A percentile compares a stretch with the other conserved stretches of the same genome.
phyloP scores from a whole-genome alignment of 2,888 invertebrate genomes.

The Flexamia atlantica region DNA sequence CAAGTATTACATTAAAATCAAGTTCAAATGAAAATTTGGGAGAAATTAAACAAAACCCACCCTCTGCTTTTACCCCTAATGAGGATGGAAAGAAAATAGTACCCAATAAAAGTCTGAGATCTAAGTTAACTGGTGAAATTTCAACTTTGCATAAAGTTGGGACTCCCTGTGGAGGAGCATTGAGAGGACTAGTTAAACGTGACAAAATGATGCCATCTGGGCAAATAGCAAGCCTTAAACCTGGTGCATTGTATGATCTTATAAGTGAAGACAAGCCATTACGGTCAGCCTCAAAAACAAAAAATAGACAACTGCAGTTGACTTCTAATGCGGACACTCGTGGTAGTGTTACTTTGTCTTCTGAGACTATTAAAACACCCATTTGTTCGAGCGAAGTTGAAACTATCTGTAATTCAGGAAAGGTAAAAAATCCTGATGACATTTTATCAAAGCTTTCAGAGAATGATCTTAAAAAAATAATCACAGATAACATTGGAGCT shows the following conservation, averaged over 20 bases:
- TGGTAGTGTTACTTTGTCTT: neutral
- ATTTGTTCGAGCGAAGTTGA: slow-evolving; percentile 5
- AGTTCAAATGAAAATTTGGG: neutral
- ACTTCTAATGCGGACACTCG: neutral
- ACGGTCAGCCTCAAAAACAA: neutral
- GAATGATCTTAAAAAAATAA: slow-evolving; percentile 55
- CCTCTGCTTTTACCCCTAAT: neutral
- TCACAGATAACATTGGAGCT: slow-evolving; percentile 48
- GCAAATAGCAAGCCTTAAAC: slow-evolving; percentile 56
- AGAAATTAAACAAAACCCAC: neutral
- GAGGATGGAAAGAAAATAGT: neutral
- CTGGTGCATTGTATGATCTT: slow-evolving; percentile 57
- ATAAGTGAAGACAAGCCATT: slow-evolving; percentile 24
- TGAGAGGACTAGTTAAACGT: slow-evolving; percentile 50
- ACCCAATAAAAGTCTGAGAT: slow-evolving; percentile 34
- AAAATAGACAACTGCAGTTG: neutral
- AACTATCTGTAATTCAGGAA: neutral
- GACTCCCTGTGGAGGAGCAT: slow-evolving; percentile 53
- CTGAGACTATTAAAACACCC: neutral
- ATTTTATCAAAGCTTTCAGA: slow-evolving; percentile 48
- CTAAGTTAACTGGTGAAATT: slow-evolving; percentile 59
- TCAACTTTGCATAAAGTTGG: slow-evolving; percentile 59
- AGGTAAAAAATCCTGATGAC: slow-evolving; percentile 5
- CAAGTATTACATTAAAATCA: neutral
- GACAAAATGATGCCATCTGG: slow-evolving; percentile 49